These are phyloP conservation scores for Gymnothorax javanicus DNA, from an alignment of 2,797 vertebrate species.

Conservation along the genomic window DNA sequence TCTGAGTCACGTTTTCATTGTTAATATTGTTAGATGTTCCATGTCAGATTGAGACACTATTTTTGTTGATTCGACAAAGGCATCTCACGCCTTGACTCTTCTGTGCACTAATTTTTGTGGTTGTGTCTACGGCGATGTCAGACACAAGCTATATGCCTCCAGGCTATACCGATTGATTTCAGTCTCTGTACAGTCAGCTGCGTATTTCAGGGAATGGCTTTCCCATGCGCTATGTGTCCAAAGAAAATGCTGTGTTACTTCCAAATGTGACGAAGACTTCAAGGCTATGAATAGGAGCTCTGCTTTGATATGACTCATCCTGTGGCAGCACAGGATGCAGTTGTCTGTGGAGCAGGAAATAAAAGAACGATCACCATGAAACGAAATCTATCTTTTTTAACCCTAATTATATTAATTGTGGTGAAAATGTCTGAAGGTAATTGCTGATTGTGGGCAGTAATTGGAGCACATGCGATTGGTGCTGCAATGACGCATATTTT, in stretches of 20 bases:
- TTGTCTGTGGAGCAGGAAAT: background rate
- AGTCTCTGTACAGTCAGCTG: background rate
- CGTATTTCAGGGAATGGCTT: background rate
- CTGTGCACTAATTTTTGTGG: background rate
- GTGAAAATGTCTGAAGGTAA: conserved; percentile 2
- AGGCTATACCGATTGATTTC: background rate
- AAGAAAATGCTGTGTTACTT: background rate
- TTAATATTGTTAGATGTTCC: conserved; percentile 54
- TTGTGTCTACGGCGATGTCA: background rate
- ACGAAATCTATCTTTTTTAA: background rate
- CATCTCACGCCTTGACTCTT: background rate
- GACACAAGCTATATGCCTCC: background rate
- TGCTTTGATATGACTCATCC: background rate
- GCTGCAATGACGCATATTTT: background rate
- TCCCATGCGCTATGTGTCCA: background rate
- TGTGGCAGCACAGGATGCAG: background rate
- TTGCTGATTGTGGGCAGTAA: background rate
- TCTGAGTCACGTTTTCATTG: conserved; percentile 8
- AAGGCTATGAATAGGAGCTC: background rate
- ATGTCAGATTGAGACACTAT: conserved; percentile 43
- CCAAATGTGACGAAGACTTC: background rate
- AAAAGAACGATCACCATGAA: background rate
- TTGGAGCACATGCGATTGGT: background rate
- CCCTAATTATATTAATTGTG: background rate
- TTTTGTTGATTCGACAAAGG: conserved; percentile 16